A percentile compares a stretch with the other conserved stretches of the same genome.
Evolutionary conservation across 2,113 vertebrate genomes (phyloP).

Genomic region (Sorex araneus): DNA sequence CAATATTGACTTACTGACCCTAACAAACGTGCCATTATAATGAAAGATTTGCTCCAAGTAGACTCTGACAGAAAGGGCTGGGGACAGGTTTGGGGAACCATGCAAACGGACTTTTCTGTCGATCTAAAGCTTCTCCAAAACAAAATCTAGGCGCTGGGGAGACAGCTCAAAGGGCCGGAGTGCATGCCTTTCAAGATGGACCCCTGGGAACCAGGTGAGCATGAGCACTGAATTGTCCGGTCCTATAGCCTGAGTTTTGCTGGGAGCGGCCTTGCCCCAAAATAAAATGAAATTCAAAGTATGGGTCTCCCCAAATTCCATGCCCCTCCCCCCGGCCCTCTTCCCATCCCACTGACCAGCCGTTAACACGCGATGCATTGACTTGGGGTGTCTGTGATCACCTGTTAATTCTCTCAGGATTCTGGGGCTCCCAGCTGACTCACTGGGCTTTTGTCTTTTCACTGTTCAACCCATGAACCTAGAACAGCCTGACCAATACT

Average conservation of each 20-base stretch:
- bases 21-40: not conserved
- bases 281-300: not conserved
- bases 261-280: too few relatives aligned
- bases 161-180: not conserved
- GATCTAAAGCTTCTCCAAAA: conserved; percentile 10
- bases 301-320: not conserved
- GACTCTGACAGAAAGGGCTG: not conserved
- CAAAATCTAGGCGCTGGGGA: not conserved
- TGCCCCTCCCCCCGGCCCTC: not conserved
- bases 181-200: not conserved
- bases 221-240: too few relatives aligned
- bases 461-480: not conserved
- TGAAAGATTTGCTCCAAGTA: not conserved
- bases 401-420: not conserved
- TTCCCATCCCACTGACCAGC: not conserved
- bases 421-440: not conserved
- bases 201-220: not conserved
- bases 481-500: not conserved
- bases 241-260: too few relatives aligned
- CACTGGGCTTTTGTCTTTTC: not conserved
- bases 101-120: not conserved
- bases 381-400: not conserved
- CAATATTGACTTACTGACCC: not conserved
- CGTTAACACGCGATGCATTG: too few relatives aligned
- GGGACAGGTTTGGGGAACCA: not conserved